A percentile compares a stretch with the other conserved stretches of the same genome.
phyloP scores from a whole-genome alignment of 2,113 vertebrate genomes.

The Tachysurus fulvidraco region DNA sequence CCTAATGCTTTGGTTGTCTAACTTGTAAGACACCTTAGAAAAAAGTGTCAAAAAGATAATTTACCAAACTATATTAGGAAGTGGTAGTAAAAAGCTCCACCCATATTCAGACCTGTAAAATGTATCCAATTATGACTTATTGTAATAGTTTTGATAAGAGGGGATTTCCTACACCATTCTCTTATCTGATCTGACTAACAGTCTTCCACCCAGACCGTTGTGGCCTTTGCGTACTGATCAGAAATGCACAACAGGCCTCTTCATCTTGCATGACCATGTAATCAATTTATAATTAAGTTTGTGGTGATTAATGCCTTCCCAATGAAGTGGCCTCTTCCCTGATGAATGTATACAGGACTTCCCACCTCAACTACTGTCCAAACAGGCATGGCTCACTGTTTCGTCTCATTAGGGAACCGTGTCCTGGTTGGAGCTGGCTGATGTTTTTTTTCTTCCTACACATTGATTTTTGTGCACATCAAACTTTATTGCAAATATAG shows the following conservation, averaged over 20 bases:
- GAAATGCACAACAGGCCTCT: slow-evolving; percentile 53
- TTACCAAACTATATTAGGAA: background rate
- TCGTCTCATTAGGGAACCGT: slow-evolving; percentile 45
- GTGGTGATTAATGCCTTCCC: slow-evolving; percentile 56
- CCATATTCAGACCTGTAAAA: background rate
- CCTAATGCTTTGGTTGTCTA: background rate
- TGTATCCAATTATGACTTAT: slow-evolving; percentile 22
- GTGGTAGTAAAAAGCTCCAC: background rate
- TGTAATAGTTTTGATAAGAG: slow-evolving; percentile 16
- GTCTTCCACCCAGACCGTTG: slow-evolving; percentile 4
- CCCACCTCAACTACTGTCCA: slow-evolving; percentile 54
- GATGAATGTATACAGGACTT: slow-evolving; percentile 56
- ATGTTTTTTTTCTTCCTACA: background rate
- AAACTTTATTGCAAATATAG: background rate
- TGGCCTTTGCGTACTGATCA: slow-evolving; percentile 43
- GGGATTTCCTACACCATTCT: slow-evolving; percentile 32
- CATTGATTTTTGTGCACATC: background rate
- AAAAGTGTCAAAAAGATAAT: background rate
- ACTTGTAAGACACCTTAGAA: background rate
- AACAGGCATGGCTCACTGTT: slow-evolving; percentile 50
- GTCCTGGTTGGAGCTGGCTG: slow-evolving; percentile 19
- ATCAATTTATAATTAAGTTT: slow-evolving; percentile 59
- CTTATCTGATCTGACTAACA: slow-evolving; percentile 24
- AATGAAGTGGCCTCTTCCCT: slow-evolving; percentile 48
- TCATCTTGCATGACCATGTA: slow-evolving; percentile 53